phyloP scores from a whole-genome alignment of 2,113 vertebrate genomes.

The Nothobranchius furzeri region DNA sequence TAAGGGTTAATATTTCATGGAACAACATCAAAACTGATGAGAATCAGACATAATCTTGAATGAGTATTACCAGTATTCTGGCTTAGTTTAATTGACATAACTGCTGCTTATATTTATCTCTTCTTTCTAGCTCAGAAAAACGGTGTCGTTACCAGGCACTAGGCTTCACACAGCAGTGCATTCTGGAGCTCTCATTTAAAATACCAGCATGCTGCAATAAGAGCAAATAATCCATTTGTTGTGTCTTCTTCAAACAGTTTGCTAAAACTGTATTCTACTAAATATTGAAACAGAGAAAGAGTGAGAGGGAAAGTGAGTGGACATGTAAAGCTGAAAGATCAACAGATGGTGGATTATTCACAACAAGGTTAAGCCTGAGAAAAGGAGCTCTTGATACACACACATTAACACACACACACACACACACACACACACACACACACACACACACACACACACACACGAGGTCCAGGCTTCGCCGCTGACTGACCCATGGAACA shows the following conservation, averaged over 20 bases:
- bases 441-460: conserved; percentile 4
- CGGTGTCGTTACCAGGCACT: no score
- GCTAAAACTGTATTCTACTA: neutral
- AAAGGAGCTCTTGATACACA: conserved; percentile 31
- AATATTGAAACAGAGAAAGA: neutral
- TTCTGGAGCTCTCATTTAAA: neutral
- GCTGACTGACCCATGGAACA: conserved; percentile 34
- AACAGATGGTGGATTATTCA: conserved; percentile 79
- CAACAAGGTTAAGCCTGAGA: conserved; percentile 55
- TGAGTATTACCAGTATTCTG: neutral
- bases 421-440: neutral
- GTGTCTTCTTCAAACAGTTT: neutral
- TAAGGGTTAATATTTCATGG: no score
- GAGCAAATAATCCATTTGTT: neutral
- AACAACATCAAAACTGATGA: no score
- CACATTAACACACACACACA: neutral
- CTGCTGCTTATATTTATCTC: no score
- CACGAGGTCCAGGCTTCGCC: conserved; percentile 2
- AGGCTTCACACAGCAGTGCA: neutral
- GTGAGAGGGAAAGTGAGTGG: conserved; percentile 14
- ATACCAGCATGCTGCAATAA: neutral
- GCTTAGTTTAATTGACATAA: neutral
- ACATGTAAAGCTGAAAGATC: conserved; percentile 51
- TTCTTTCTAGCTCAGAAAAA: no score
- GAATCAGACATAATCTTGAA: no score